Evolutionary conservation across 2,113 vertebrate species (phyloP).

Genomic region (Syngnathoides biaculeatus): DNA sequence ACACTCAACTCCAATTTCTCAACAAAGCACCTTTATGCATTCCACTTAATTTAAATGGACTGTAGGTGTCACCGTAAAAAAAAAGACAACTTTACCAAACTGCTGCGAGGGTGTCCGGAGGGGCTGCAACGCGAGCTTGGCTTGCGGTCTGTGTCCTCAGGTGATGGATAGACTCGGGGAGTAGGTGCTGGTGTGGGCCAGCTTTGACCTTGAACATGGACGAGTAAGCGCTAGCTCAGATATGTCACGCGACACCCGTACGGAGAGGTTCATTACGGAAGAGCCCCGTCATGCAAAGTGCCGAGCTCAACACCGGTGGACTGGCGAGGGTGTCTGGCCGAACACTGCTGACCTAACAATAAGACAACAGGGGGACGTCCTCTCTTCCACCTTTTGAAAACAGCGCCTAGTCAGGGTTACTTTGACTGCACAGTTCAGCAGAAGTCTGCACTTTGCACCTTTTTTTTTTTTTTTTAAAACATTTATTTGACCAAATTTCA

Average conservation of each 20-base stretch:
- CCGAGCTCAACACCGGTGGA: constrained; percentile 69
- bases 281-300: constrained; percentile 72
- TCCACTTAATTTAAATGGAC: constrained; percentile 13
- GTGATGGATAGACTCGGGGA: constrained; percentile 65
- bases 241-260: constrained; percentile 77
- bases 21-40: neutral
- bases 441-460: constrained; percentile 8
- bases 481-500: neutral
- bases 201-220: constrained; percentile 74
- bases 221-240: constrained; percentile 74
- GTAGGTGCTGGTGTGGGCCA: constrained; percentile 54
- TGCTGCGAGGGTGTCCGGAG: constrained; percentile 57
- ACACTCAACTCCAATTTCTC: too few relatives aligned
- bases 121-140: constrained; percentile 60
- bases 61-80: constrained; percentile 30
- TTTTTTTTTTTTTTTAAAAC: neutral
- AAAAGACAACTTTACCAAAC: constrained; percentile 45
- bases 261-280: constrained; percentile 76
- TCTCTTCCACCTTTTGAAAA: constrained; percentile 43
- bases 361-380: constrained; percentile 52
- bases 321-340: constrained; percentile 63
- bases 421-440: constrained; percentile 31
- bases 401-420: constrained; percentile 23
- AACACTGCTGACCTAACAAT: constrained; percentile 75
- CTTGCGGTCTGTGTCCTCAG: constrained; percentile 65